A percentile compares a stretch with the other conserved stretches of the same genome.
These are phyloP conservation scores for Hylaeus anthracinus DNA, from an alignment of 1,140 invertebrate genomes.

Conservation along the genomic window DNA sequence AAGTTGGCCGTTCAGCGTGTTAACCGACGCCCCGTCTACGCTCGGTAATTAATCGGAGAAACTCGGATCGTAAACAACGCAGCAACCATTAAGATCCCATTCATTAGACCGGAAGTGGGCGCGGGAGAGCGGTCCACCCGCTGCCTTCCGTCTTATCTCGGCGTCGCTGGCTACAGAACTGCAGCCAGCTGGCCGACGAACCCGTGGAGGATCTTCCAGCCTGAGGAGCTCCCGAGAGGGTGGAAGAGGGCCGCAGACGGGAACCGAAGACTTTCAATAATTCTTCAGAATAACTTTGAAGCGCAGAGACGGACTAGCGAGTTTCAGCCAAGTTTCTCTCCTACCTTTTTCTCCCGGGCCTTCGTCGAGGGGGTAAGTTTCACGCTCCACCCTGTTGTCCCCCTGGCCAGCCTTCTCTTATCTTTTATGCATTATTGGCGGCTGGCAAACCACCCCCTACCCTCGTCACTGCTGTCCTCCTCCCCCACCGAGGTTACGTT, in stretches of 20 bases:
- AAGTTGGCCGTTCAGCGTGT: slow-evolving; percentile 63
- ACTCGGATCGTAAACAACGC: slow-evolving; percentile 75
- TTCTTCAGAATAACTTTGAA: slow-evolving; percentile 73
- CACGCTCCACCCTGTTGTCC: slow-evolving; percentile 33
- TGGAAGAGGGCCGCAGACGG: not conserved
- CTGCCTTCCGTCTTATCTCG: slow-evolving; percentile 25
- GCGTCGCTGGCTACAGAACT: slow-evolving; percentile 17
- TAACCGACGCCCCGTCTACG: slow-evolving; percentile 55
- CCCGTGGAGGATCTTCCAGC: slow-evolving; percentile 38
- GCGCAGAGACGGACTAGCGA: slow-evolving; percentile 58
- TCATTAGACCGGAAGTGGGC: slow-evolving; percentile 72
- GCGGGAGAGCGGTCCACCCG: slow-evolving; percentile 31
- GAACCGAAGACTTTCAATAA: slow-evolving; percentile 70
- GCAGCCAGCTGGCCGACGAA: slow-evolving; percentile 48
- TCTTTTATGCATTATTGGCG: slow-evolving; percentile 75
- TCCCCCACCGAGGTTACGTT: slow-evolving; percentile 5
- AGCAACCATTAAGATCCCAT: slow-evolving; percentile 74
- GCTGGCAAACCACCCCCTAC: slow-evolving; percentile 10
- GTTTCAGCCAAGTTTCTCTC: slow-evolving; percentile 62
- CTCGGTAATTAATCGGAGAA: slow-evolving; percentile 73
- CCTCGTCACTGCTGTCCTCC: slow-evolving; percentile 20
- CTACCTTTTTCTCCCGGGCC: slow-evolving; percentile 33
- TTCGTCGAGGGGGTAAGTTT: slow-evolving; percentile 56
- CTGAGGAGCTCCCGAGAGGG: not conserved
- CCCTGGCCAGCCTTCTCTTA: slow-evolving; percentile 62